Evolutionary conservation across 2,797 vertebrate species (phyloP).

Genomic region (Tapera naevia): DNA sequence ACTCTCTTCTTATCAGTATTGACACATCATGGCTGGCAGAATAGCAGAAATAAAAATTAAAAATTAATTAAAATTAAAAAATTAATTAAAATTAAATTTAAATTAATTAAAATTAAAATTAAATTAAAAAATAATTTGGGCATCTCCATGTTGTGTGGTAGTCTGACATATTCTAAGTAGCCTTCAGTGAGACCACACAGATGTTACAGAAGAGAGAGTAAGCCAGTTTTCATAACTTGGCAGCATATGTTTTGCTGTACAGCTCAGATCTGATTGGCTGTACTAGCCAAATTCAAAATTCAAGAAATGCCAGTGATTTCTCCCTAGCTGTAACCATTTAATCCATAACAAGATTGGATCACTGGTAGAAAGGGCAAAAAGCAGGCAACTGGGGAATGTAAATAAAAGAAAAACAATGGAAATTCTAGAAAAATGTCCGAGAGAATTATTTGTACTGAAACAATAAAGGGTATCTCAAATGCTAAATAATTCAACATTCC

Average conservation of each 20-base stretch:
- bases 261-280: not conserved
- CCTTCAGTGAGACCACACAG: not conserved
- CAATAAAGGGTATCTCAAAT: not conserved
- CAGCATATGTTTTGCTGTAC: conserved; percentile 17
- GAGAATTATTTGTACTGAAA: not conserved
- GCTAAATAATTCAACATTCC: not conserved
- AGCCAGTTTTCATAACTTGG: not conserved
- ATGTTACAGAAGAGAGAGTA: not conserved
- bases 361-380: not conserved
- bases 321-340: not conserved
- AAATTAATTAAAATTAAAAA: conserved; percentile 33
- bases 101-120: too few species aligned
- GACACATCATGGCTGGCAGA: not conserved
- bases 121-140: conserved; percentile 26
- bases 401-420: not conserved
- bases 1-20: not conserved
- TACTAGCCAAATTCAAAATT: conserved; percentile 8
- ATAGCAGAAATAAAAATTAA: conserved; percentile 14
- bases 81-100: too few species aligned
- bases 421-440: not conserved
- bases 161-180: not conserved
- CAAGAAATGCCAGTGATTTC: not conserved
- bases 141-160: rapidly evolving
- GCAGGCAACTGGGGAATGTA: not conserved
- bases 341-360: not conserved